phyloP scores from a whole-genome alignment of 1,140 invertebrate genomes.

The Diplogasteroides magnus region DNA sequence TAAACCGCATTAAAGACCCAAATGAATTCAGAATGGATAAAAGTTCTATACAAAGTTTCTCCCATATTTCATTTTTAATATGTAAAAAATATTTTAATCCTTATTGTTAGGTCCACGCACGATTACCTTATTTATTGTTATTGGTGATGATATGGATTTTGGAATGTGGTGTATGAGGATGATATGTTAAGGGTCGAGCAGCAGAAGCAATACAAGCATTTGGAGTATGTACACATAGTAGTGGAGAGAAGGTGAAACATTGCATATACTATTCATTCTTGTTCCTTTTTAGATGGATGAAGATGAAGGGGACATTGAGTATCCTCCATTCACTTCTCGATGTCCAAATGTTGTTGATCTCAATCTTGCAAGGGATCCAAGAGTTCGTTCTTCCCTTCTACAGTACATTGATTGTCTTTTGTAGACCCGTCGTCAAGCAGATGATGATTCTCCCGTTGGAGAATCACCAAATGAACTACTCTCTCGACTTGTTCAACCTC shows the following conservation, averaged over 20 bases:
- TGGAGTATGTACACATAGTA: not conserved
- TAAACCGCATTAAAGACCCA: not conserved
- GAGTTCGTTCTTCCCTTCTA: not conserved
- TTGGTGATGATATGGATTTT: not conserved
- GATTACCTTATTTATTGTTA: no score
- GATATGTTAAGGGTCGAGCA: not conserved
- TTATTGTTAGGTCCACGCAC: no score
- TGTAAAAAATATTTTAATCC: not conserved
- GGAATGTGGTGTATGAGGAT: not conserved
- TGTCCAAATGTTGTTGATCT: not conserved
- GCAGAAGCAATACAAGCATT: not conserved
- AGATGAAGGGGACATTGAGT: not conserved
- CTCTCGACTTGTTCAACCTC: slow-evolving; percentile 59
- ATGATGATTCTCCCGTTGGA: slow-evolving; percentile 12
- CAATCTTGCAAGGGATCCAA: not conserved
- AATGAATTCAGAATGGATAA: not conserved
- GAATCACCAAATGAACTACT: slow-evolving; percentile 29
- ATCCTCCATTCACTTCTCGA: not conserved
- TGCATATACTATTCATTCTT: not conserved
- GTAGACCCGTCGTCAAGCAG: slow-evolving; percentile 7
- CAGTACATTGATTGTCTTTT: not conserved
- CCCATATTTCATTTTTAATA: not conserved
- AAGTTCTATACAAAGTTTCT: not conserved
- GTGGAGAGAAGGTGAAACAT: not conserved
- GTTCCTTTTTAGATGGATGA: not conserved